Base-by-base conservation (phyloP, 2,113 vertebrate species). In the Anser brachyrhynchus region DNA sequence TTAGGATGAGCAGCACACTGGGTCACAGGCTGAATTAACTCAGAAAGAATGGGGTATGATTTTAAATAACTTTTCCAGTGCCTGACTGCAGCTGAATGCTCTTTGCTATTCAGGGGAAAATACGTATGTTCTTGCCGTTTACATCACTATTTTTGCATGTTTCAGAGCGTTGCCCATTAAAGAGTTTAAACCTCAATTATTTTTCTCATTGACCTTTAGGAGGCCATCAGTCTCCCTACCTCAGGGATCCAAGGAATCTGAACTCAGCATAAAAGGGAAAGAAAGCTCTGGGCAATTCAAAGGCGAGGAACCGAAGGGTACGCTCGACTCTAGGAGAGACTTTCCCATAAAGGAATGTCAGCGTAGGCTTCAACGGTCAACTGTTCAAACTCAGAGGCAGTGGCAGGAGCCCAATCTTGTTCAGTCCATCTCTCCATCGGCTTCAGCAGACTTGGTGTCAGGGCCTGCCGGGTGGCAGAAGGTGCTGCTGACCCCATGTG, bases 1-100 rank as follows among this genome's bases (percentile, higher is more conserved):
- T 77, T 89, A 92, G 95, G 93, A 90, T 82, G 77, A 92, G 41
- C 76, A 73, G 79, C 55, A 51, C 70, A 61, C 62, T 62, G 83
- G 77, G 64, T 93, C 95, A 95, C 44, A 52, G 77, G 57, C 55
- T 89, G 49, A 84, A 83, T 85, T 83, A 92, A 92, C 55, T 52
- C 75, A 62, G 35, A 87, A 67, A 80, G 64, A 82, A 66, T 0
- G 5, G 71, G 23, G 46, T 43, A 84, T 49, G 65, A 59, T 79
- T 88, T 93, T 14, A 54, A 86, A 51, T 37, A 86, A 75, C 35
- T 67, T 81, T 37, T 89, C 39, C n/a, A 31, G 22, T 23, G 59
- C 33, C 64, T 80, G 29, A 52, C 72, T 71, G 46, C 28, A 35
- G 57, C 44, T 29, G 9, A 87, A 70, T 25, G 20, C 2, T 5